Evolutionary conservation across 2,113 vertebrate genomes (phyloP).

Genomic region (Dryoscopus gambensis): DNA sequence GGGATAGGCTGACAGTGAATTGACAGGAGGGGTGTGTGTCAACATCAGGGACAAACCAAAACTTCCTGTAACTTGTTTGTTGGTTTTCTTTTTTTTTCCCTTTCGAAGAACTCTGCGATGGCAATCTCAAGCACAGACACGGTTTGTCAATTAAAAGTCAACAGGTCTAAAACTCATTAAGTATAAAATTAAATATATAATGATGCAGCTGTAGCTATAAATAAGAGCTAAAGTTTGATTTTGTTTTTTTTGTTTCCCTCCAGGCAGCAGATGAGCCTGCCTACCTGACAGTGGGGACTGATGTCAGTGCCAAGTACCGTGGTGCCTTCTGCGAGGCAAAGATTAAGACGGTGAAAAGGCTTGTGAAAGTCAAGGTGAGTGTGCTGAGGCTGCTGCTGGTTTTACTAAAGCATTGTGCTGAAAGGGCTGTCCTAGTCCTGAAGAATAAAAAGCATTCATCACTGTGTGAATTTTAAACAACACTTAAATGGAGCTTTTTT

Average conservation of each 20-base stretch:
- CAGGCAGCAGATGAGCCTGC: constrained; percentile 98
- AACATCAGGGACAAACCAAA: background rate
- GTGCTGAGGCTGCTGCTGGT: background rate
- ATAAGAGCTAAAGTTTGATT: background rate
- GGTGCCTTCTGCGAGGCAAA: constrained; percentile 99
- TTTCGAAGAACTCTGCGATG: background rate
- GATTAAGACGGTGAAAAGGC: constrained; percentile 96
- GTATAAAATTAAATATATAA: background rate
- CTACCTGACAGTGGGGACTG: constrained; percentile 98
- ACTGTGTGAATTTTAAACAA: background rate
- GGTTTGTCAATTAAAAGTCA: background rate
- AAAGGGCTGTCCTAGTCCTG: background rate
- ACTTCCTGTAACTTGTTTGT: background rate
- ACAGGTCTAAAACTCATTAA: background rate
- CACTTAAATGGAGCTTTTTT: background rate
- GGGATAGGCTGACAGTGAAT: background rate
- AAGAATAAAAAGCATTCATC: background rate
- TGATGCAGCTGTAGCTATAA: background rate
- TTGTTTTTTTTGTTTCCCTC: background rate
- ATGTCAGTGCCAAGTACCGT: constrained; percentile 98
- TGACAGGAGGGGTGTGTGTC: background rate
- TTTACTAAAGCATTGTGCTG: background rate
- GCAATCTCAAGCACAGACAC: rapidly evolving
- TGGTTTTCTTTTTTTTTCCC: background rate
- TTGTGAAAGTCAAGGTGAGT: constrained; percentile 97